Percentiles rank a stretch among this genome's conserved stretches.
Conservation (phyloP, 2,888 invertebrate species). For the Perizoma flavofasciatum region DNA sequence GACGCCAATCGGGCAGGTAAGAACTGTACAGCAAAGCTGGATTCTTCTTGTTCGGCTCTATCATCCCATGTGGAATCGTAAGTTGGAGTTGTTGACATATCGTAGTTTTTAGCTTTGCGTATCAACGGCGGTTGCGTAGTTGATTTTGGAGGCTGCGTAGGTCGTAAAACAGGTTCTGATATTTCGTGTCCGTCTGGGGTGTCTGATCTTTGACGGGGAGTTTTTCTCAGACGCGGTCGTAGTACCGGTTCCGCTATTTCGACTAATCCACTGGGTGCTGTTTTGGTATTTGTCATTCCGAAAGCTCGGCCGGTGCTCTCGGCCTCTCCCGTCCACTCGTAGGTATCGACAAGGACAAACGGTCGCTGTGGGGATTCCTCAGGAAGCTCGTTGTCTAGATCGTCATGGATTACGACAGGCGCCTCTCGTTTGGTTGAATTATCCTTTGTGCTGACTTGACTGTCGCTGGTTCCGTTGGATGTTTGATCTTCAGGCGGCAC, state of each 20-base stretch:
- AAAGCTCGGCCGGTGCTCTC: conserved; percentile 85
- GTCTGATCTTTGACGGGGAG: conserved; percentile 79
- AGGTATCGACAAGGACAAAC: conserved; percentile 72
- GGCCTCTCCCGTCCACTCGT: conserved; percentile 77
- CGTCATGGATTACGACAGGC: conserved; percentile 44
- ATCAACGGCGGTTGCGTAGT: conserved; percentile 59
- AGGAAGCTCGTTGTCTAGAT: conserved; percentile 74
- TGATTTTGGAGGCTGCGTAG: conserved; percentile 68
- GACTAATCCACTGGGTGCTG: conserved; percentile 69
- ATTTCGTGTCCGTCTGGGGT: conserved; percentile 83
- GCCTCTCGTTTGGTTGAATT: conserved; percentile 56
- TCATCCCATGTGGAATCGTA: conserved; percentile 65
- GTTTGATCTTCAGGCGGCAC: conserved; percentile 75
- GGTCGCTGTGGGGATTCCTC: conserved; percentile 68
- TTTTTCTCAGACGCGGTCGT: conserved; percentile 83
- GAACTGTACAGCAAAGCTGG: conserved; percentile 88
- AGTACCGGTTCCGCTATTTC: conserved; percentile 91
- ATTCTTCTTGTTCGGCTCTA: conserved; percentile 64
- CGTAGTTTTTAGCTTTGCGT: conserved; percentile 75
- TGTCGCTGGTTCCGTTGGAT: conserved; percentile 46
- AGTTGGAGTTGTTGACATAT: conserved; percentile 69
- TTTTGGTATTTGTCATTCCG: conserved; percentile 80
- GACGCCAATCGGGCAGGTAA: conserved; percentile 90
- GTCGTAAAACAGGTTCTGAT: conserved; percentile 86
- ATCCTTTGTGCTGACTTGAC: conserved; percentile 50